Evolutionary conservation across 1,140 invertebrate genomes (phyloP).

Genomic region (Zeugodacus cucurbitae): DNA sequence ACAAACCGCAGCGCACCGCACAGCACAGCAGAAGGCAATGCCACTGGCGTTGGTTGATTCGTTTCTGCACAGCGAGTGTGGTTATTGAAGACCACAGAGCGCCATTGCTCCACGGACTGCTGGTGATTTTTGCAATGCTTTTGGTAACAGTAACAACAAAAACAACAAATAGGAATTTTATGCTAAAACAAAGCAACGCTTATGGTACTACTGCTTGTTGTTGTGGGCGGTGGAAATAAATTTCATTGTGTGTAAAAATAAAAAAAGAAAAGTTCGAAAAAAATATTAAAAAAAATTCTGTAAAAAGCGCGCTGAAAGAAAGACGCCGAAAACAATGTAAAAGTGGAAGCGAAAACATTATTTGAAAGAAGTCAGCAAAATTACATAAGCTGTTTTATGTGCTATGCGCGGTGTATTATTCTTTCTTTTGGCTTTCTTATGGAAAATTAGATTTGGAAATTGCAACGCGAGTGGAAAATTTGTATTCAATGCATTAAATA

Average conservation of each 20-base stretch:
- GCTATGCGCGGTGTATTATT: not conserved
- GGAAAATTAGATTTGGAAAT: conserved; percentile 23
- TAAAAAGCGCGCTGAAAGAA: not conserved
- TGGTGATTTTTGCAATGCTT: not conserved
- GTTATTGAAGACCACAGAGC: not conserved
- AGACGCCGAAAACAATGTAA: not conserved
- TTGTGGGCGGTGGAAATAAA: not conserved
- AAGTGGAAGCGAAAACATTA: not conserved
- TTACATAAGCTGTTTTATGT: not conserved
- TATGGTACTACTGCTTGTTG: not conserved
- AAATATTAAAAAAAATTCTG: not conserved
- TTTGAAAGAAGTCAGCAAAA: conserved; percentile 21
- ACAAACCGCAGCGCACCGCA: not conserved
- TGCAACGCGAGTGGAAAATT: not conserved
- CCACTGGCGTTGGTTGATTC: not conserved
- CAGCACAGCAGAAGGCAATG: not conserved
- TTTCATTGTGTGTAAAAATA: not conserved
- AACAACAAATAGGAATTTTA: not conserved
- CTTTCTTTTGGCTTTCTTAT: not conserved
- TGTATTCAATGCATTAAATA: conserved; percentile 36
- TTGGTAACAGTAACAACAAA: not conserved
- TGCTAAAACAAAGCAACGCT: not conserved
- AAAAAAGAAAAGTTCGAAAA: not conserved
- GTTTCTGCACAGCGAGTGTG: not conserved
- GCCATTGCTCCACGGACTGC: not conserved